Percentiles rank a stretch among this genome's conserved stretches.
Conservation (phyloP, 2,113 vertebrate genomes). For the Entomyzon cyanotis region DNA sequence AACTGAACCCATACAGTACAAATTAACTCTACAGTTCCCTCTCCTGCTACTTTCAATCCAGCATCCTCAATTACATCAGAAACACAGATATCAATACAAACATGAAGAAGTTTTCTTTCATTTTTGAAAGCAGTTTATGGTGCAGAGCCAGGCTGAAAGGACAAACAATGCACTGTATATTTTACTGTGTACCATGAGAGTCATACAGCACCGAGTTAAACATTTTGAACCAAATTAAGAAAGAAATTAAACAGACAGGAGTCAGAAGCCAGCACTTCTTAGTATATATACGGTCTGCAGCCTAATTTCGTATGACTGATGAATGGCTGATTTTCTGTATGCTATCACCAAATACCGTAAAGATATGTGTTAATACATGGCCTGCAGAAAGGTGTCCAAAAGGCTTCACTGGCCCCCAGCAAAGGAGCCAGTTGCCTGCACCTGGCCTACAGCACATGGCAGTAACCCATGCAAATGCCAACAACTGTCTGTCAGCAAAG, state of each 20-base stretch:
- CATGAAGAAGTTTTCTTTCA: not conserved
- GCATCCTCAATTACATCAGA: not conserved
- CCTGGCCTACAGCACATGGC: not conserved
- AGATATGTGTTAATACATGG: not conserved
- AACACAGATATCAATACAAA: not conserved
- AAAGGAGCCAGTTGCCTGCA: not conserved
- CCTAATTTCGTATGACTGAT: not conserved
- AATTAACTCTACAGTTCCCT: not conserved
- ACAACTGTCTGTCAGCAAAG: not conserved
- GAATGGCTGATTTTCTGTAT: not conserved
- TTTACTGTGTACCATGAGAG: not conserved
- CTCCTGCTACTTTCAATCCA: not conserved
- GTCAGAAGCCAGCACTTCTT: not conserved
- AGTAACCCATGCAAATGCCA: not conserved
- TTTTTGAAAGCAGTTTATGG: not conserved
- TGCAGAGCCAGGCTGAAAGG: not conserved
- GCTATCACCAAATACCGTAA: not conserved
- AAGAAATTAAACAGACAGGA: not conserved
- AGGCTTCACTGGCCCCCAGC: not conserved
- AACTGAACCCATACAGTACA: accelerated
- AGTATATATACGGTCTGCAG: not conserved
- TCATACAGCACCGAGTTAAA: not conserved
- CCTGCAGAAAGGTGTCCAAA: not conserved
- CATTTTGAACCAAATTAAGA: not conserved
- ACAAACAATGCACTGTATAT: not conserved